Evolutionary conservation across 2,888 invertebrate species (phyloP), one percentile per base, ranked within the genome.

Genomic region (Thysanoteuthis rhombus): DNA sequence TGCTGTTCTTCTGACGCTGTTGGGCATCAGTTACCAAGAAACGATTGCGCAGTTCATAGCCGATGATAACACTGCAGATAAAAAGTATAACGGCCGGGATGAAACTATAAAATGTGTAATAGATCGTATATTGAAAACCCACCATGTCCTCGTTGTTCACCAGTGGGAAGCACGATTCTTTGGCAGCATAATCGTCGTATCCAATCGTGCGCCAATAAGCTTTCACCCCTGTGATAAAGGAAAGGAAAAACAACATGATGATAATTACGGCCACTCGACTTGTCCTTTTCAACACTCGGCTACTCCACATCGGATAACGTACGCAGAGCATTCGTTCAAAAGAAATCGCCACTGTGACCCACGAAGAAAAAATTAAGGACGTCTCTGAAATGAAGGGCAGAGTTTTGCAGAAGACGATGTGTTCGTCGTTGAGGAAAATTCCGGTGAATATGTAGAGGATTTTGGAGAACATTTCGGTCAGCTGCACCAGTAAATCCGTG

Each of bases 401-500:
- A 10, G 39, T 38, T 25, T 90, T 90, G 25, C 90, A 90, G n/a
- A 90, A n/a, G 90, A 90, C 36, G 16, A n/a, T 36, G n/a, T 90
- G n/a, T 90, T 90, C 8, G 38, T 22, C 22, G 36, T n/a, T 10
- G 12, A 38, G n/a, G 25, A n/a, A 38, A 0, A 90, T n/a, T 22
- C 90, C 90, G 25, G 90, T 90, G n/a, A 90, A 10, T 6, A 90
- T 36, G 1, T 6, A 32, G 5, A 90, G 4, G 38, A 90, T 39
- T 36, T 90, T 90, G 25, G 90, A 36, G 6, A 90, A 19, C 19
- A 39, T 39, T 6, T 90, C 94, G n/a, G 93, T 93, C 38, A 93
- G 90, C 45, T 94, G 93, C 47, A 93, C 93, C n/a, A 94, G 90
- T 32, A 94, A 10, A 93, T 94, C 94, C 8, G 93, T 75, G 36